A percentile compares a stretch with the other conserved stretches of the same genome.
Evolutionary conservation across 2,113 vertebrate species (phyloP).

Genomic region (Lipotes vexillifer): DNA sequence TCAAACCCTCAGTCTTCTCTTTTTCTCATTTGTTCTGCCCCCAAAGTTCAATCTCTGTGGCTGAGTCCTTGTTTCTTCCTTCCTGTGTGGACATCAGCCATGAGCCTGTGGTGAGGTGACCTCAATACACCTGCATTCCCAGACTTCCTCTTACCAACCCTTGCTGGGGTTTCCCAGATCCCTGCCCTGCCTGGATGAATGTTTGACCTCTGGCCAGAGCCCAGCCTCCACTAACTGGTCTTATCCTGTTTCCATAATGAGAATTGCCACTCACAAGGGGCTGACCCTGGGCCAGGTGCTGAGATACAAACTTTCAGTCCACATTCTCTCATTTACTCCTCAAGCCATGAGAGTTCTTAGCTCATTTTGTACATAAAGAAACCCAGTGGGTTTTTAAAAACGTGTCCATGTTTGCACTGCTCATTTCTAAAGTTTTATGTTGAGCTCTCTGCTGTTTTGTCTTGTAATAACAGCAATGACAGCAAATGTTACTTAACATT

Average conservation of each 20-base stretch:
- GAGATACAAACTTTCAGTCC: neutral
- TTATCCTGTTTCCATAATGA: neutral
- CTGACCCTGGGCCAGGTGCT: neutral
- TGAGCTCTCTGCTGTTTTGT: neutral
- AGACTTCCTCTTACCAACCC: neutral
- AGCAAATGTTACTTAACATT: neutral
- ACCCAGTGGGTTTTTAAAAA: neutral
- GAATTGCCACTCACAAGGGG: neutral
- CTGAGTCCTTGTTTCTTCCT: neutral
- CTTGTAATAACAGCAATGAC: neutral
- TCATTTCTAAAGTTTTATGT: neutral
- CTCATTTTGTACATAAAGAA: constrained; percentile 14
- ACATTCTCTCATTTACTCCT: neutral
- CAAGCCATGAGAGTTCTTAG: neutral
- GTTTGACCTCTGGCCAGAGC: neutral
- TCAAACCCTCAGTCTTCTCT: neutral
- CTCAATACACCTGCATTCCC: neutral
- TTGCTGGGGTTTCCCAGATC: neutral
- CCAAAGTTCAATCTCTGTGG: neutral
- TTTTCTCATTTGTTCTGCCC: neutral
- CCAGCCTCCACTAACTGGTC: neutral
- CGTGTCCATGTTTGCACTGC: neutral
- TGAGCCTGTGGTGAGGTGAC: neutral
- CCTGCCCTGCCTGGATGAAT: neutral
- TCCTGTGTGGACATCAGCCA: neutral